Evolutionary conservation across 64 coral and sea anemone species (phyloP).

Genomic region (Trachythela sp.): DNA sequence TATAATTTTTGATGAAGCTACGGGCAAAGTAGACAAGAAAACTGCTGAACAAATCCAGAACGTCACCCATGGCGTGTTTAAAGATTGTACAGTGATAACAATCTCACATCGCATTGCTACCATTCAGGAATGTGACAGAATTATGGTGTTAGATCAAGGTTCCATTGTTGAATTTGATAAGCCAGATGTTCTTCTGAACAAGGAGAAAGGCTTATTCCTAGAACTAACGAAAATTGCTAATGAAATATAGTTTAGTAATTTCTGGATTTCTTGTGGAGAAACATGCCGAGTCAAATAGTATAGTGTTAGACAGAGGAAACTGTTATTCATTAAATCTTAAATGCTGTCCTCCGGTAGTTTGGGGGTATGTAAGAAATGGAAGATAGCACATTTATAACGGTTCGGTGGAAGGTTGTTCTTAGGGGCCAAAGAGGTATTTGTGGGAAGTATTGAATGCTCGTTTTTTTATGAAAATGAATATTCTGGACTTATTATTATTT

Average conservation of each 20-base stretch:
- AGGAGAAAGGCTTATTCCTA: not conserved
- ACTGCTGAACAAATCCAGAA: conserved; percentile 53
- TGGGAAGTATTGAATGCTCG: no score
- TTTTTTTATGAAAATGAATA: no score
- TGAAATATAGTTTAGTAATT: not conserved
- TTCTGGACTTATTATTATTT: no score
- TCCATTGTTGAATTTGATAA: conserved; percentile 17
- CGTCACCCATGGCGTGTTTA: conserved; percentile 28
- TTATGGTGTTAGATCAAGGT: conserved; percentile 40
- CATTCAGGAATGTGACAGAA: conserved; percentile 45
- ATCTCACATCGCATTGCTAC: conserved; percentile 42
- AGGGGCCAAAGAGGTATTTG: no score
- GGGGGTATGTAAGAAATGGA: no score
- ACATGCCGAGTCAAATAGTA: no score
- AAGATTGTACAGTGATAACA: conserved; percentile 52
- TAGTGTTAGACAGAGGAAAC: no score
- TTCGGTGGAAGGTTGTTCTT: no score
- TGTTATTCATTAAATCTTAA: no score
- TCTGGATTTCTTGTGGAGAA: no score
- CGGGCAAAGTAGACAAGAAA: conserved; percentile 47
- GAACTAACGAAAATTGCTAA: not conserved
- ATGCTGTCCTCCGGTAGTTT: no score
- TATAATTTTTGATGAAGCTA: conserved; percentile 56
- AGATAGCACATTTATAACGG: no score
- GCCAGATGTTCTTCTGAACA: not conserved